These are phyloP conservation scores for Harpagifer antarcticus DNA, from an alignment of 2,797 vertebrate genomes.

Conservation along the genomic window DNA sequence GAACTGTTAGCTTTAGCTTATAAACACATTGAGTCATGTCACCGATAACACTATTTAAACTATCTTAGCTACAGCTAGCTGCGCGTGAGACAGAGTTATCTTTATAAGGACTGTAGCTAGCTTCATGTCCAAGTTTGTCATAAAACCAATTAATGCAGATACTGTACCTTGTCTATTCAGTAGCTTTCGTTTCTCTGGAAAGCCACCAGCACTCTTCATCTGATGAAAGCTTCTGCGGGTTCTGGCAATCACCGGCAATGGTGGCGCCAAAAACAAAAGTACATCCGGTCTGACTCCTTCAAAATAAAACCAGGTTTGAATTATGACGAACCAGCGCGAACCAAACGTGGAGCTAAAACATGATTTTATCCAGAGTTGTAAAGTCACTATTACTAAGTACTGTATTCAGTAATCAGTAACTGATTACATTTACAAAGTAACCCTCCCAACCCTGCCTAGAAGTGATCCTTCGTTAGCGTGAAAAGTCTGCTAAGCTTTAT, in stretches of 20 bases:
- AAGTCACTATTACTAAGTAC: no score
- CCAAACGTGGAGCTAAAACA: neutral
- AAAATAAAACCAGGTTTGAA: neutral
- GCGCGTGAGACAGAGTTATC: neutral
- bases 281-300: conserved; percentile 21
- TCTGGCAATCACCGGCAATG: no score
- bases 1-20: neutral
- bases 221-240: no score
- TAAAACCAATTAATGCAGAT: neutral
- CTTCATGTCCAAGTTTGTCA: neutral
- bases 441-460: no score
- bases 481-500: no score
- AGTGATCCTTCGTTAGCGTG: no score
- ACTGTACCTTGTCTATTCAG: neutral
- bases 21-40: conserved; percentile 9
- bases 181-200: neutral
- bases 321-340: no score
- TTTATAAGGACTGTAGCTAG: no score
- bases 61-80: conserved; percentile 13
- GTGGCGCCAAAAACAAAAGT: neutral
- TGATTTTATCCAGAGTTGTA: neutral
- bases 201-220: neutral
- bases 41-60: conserved; percentile 23
- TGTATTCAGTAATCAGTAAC: no score
- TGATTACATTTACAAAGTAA: no score